Conservation (phyloP, 2,113 vertebrate species). For the Rousettus leschenaultii region DNA sequence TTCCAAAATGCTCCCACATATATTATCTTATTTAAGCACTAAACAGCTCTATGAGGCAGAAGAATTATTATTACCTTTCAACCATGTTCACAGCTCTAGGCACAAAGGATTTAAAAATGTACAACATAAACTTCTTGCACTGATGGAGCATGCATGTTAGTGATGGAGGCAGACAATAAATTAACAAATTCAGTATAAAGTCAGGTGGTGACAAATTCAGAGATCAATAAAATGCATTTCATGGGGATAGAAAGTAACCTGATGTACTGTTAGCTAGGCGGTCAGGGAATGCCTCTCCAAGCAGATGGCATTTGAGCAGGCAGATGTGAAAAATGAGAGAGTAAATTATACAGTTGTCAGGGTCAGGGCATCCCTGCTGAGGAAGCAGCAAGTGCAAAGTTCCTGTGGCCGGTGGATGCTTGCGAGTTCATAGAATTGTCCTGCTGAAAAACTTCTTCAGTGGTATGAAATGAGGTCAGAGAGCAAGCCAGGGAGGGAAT, state of each 20-base stretch:
- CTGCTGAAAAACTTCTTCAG: neutral
- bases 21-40: neutral
- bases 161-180: neutral
- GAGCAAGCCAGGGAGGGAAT: neutral
- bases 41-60: neutral
- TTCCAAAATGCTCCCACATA: neutral
- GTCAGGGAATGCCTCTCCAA: neutral
- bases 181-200: neutral
- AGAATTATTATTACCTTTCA: neutral
- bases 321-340: neutral
- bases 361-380: neutral
- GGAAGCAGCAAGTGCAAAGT: neutral
- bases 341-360: fast-evolving
- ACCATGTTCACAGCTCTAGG: neutral
- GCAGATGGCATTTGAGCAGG: neutral
- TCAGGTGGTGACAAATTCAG: neutral
- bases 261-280: neutral
- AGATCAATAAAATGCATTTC: neutral
- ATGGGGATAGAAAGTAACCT: neutral
- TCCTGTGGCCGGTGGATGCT: neutral
- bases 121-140: no score
- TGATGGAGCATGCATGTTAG: neutral
- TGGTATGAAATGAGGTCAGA: neutral
- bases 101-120: neutral
- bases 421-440: neutral